These are phyloP conservation scores for Malurus alboscapulatus DNA, from an alignment of 2,113 vertebrate species.

Conservation along the genomic window DNA sequence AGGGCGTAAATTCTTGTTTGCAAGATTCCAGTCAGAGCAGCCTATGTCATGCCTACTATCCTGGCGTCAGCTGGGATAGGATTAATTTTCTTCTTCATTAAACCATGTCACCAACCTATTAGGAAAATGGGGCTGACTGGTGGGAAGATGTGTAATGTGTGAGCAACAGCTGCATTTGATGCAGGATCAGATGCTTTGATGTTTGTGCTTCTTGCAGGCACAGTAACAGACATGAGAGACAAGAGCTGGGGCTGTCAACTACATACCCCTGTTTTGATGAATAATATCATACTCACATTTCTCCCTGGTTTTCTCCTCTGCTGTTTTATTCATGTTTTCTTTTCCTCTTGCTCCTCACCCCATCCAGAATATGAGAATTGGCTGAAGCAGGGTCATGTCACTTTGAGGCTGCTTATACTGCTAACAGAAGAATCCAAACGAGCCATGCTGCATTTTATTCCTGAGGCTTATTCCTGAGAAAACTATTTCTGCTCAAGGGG, in stretches of 20 bases:
- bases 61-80: neutral
- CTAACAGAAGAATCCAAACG: neutral
- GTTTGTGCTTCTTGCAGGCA: neutral
- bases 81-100: neutral
- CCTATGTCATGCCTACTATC: fast-evolving
- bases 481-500: conserved; percentile 12
- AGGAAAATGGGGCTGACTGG: neutral
- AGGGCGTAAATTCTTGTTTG: neutral
- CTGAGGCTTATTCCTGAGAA: conserved; percentile 19
- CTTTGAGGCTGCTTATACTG: neutral
- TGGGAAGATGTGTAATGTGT: neutral
- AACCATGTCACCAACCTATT: fast-evolving
- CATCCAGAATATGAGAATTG: neutral
- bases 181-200: neutral
- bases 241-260: neutral
- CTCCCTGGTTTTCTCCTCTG: neutral
- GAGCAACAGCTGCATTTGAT: fast-evolving
- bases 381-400: neutral
- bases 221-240: neutral
- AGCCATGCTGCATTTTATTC: neutral
- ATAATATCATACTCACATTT: neutral
- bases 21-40: neutral
- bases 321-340: neutral
- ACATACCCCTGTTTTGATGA: neutral
- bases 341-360: neutral